phyloP scores from a whole-genome alignment of 1,140 invertebrate species.

The Drosophila pseudoobscura region DNA sequence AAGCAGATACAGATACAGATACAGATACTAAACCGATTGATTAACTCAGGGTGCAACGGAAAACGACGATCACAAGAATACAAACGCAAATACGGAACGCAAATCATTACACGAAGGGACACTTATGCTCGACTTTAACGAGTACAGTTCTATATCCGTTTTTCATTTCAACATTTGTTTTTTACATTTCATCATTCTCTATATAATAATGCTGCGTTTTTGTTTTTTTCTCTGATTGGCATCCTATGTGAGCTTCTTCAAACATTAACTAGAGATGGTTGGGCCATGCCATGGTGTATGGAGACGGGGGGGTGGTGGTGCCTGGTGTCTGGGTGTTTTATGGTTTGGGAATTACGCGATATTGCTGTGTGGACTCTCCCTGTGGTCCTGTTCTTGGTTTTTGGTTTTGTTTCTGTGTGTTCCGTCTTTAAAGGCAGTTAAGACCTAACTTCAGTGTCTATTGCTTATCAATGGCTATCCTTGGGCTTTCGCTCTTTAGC shows the following conservation, averaged over 20 bases:
- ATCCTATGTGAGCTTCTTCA: slow-evolving; percentile 61
- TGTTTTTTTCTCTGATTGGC: slow-evolving; percentile 58
- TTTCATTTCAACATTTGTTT: slow-evolving; percentile 41
- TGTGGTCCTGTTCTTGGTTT: slow-evolving; percentile 11
- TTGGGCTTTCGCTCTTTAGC: slow-evolving; percentile 30
- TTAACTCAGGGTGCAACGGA: slow-evolving; percentile 68
- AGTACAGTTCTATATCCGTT: slow-evolving; percentile 40
- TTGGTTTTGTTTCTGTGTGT: slow-evolving; percentile 16
- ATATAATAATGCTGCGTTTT: slow-evolving; percentile 29
- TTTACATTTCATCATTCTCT: slow-evolving; percentile 56
- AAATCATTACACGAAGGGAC: slow-evolving; percentile 31
- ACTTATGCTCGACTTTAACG: slow-evolving; percentile 36
- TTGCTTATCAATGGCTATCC: slow-evolving; percentile 34
- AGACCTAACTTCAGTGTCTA: slow-evolving; percentile 9
- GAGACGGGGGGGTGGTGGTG: not conserved
- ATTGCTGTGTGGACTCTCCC: not conserved
- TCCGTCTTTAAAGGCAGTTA: slow-evolving; percentile 18
- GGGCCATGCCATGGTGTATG: not conserved
- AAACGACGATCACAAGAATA: slow-evolving; percentile 49
- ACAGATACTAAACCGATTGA: slow-evolving; percentile 53
- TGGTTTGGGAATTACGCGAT: slow-evolving; percentile 29
- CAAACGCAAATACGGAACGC: slow-evolving; percentile 31
- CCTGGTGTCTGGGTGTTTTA: slow-evolving; percentile 14
- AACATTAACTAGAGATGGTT: slow-evolving; percentile 61
- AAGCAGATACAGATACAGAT: slow-evolving; percentile 34